These are phyloP conservation scores for Aricia artaxerxes DNA, from an alignment of 2,888 invertebrate genomes.

Conservation along the genomic window DNA sequence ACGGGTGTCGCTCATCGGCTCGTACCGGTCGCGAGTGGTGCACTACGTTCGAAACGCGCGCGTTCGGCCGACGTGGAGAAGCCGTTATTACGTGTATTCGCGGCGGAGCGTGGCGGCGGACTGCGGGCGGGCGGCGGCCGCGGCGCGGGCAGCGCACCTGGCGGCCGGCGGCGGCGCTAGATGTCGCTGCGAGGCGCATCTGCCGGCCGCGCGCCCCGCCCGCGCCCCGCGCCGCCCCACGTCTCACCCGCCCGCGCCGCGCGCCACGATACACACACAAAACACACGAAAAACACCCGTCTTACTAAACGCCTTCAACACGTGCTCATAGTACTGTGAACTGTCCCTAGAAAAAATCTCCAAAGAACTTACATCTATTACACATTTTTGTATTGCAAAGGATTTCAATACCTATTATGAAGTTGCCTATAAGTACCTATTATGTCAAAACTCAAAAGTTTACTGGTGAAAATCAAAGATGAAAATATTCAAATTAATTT, in stretches of 20 bases:
- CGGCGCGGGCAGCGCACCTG: conserved; percentile 68
- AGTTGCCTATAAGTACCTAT: too few relatives aligned
- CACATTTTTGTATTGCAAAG: neutral
- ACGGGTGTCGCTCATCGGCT: conserved; percentile 75
- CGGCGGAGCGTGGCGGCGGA: conserved; percentile 76
- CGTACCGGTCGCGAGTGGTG: conserved; percentile 74
- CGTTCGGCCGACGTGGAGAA: conserved; percentile 60
- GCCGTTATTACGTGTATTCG: conserved; percentile 64
- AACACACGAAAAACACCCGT: conserved; percentile 75
- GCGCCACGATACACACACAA: conserved; percentile 62
- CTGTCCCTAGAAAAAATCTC: neutral
- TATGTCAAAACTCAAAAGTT: too few relatives aligned
- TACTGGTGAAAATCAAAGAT: too few relatives aligned
- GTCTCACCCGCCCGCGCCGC: conserved; percentile 46
- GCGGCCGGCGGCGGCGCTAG: conserved; percentile 52
- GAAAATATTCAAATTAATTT: too few relatives aligned
- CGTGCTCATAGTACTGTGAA: conserved; percentile 62
- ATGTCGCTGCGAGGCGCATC: conserved; percentile 22
- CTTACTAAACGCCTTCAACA: conserved; percentile 60
- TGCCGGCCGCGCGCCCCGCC: conserved; percentile 46
- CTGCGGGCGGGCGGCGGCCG: conserved; percentile 69
- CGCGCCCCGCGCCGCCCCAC: conserved; percentile 43
- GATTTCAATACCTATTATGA: too few relatives aligned
- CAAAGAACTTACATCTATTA: neutral
- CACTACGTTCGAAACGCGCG: conserved; percentile 78